phyloP scores from a whole-genome alignment of 2,888 invertebrate genomes.

The Bimastos eiseni region DNA sequence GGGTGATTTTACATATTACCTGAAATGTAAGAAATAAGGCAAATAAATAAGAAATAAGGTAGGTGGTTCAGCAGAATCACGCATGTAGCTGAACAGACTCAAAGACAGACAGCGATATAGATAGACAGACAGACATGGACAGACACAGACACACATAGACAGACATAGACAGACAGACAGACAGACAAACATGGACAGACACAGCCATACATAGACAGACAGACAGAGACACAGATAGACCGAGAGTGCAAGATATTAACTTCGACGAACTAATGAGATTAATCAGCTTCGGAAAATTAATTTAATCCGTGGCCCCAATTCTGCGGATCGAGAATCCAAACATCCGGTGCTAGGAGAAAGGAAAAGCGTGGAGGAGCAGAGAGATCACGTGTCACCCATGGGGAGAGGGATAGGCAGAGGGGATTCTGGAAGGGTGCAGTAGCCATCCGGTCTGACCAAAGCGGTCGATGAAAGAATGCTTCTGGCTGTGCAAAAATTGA shows the following conservation, averaged over 20 bases:
- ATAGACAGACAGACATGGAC: background rate
- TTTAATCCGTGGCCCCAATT: background rate
- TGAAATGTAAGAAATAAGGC: too few relatives aligned
- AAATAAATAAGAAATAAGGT: too few relatives aligned
- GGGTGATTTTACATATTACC: too few relatives aligned
- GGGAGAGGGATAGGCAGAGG: background rate
- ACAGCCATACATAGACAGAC: background rate
- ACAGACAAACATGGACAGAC: background rate
- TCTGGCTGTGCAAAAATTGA: background rate
- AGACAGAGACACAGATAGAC: conserved; percentile 30
- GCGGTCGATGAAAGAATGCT: too few relatives aligned
- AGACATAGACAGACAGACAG: background rate
- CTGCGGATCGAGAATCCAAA: background rate
- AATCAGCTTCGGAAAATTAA: background rate
- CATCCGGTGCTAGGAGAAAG: background rate
- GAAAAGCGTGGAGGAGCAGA: background rate
- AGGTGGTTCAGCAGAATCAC: too few relatives aligned
- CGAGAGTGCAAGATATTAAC: background rate
- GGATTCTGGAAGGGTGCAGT: too few relatives aligned
- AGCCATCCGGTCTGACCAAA: too few relatives aligned
- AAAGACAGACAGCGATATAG: background rate
- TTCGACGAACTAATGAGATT: background rate
- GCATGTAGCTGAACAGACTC: background rate
- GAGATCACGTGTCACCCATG: too few relatives aligned
- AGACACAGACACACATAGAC: background rate